Base-by-base conservation (phyloP, 2,888 invertebrate genomes). In the Ametastegia equiseti region DNA sequence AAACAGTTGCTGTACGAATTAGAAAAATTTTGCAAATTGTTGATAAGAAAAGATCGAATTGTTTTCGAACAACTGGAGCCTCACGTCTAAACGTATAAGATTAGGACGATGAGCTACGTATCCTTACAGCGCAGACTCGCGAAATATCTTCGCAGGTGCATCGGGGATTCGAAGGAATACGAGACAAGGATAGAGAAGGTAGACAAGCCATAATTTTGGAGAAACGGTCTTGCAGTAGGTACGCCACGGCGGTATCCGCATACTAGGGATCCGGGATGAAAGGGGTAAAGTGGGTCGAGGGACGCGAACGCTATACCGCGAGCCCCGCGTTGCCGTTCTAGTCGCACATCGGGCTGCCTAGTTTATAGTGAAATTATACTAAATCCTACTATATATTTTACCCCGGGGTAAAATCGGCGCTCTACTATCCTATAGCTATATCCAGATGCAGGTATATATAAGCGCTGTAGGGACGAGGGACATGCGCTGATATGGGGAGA, bases 361-460 rank as follows among this genome's bases (percentile, higher is more conserved):
- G 71, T 71, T 71, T 71, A 71, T 71, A 71, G 71, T 27, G 71
- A 71, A 71, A 71, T 71, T 71, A 71, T 71, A 71, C 71, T 71
- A 45, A 71, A 71, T 71, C 71, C 71, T 47, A 71, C 45, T 71
- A 30, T 71, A 71, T 71, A 71, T 45, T 71, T 71, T 30, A 71
- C 71, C 71, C 71, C 30, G 47, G 71, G 71, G 71, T 71, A 71
- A 27, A 47, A 47, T 45, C 47, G 71, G 47, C 30, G 23, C 47
- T 47, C 33, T 7, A n/a, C n/a, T n/a, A n/a, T n/a, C n/a, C n/a
- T n/a, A n/a, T n/a, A n/a, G 47, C 45, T 23, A 45, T 36, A 27
- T n/a, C 45, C 45, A 47, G 71, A 45, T 45, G 71, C 27, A 27
- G 71, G 42, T 11, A 36, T 54, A 75, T 11, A n/a, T n/a, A n/a